phyloP scores from a whole-genome alignment of 2,797 vertebrate species.

The Lutjanus argentimaculatus region DNA sequence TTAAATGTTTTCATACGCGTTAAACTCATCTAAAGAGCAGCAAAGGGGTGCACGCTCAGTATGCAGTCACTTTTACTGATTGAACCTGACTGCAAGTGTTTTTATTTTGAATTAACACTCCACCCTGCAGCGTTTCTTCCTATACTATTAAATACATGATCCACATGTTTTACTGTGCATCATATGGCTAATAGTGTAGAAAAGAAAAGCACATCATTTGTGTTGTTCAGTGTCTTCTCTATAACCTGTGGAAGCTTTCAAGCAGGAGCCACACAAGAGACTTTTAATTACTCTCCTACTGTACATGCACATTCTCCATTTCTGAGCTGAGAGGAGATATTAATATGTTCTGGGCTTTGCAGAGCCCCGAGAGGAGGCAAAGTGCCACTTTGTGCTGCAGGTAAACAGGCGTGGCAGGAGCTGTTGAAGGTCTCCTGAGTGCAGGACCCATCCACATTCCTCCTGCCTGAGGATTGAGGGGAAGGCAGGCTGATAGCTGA shows the following conservation, averaged over 20 bases:
- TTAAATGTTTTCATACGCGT: neutral
- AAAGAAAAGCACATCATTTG: neutral
- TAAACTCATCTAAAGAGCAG: neutral
- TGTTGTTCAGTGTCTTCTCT: neutral
- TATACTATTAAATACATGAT: neutral
- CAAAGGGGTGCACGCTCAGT: neutral
- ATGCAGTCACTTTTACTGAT: neutral
- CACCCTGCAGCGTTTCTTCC: neutral
- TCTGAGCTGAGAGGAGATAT: neutral
- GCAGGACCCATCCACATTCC: slow-evolving; percentile 68
- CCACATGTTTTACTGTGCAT: neutral
- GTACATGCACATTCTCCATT: neutral
- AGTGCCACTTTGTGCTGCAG: slow-evolving; percentile 47
- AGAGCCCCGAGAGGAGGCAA: slow-evolving; percentile 12
- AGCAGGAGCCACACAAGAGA: neutral
- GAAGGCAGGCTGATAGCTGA: slow-evolving; percentile 20
- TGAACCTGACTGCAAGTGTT: neutral
- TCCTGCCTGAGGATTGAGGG: slow-evolving; percentile 31
- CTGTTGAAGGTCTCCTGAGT: slow-evolving; percentile 26
- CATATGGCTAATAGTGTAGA: neutral
- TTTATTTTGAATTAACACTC: slow-evolving; percentile 9
- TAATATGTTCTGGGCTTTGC: neutral
- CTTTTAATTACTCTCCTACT: neutral
- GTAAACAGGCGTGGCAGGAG: slow-evolving; percentile 64
- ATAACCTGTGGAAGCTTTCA: slow-evolving; percentile 1